These are phyloP conservation scores for Ischnus inquisitorius DNA, from an alignment of 2,888 invertebrate species.

Conservation along the genomic window DNA sequence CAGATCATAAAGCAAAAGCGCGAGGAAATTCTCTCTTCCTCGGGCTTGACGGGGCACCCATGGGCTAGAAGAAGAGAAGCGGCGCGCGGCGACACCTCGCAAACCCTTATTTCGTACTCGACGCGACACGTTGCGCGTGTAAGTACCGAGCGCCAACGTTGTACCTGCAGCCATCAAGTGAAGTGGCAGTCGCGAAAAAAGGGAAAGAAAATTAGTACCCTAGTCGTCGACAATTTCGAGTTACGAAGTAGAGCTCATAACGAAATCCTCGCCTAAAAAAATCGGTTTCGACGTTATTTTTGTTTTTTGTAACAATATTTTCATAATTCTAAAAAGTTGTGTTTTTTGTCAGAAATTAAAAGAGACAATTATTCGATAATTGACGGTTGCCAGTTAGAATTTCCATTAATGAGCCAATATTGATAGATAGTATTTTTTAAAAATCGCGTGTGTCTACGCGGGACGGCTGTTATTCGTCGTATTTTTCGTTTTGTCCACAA, in stretches of 20 bases:
- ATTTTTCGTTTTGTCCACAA: constrained; percentile 15
- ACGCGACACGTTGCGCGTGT: constrained; percentile 32
- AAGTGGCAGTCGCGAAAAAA: constrained; percentile 29
- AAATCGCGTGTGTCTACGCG: background rate
- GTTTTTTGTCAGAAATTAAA: background rate
- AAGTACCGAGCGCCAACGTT: constrained; percentile 45
- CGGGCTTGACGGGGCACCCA: background rate
- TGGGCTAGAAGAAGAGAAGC: constrained; percentile 15
- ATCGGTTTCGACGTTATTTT: background rate
- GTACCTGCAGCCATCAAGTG: constrained; percentile 55
- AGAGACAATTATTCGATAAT: constrained; percentile 8
- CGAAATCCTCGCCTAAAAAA: background rate
- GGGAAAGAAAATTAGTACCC: constrained; percentile 16
- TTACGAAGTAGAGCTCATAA: background rate
- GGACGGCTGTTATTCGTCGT: constrained; percentile 12
- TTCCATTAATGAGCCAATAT: background rate
- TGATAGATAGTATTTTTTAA: background rate
- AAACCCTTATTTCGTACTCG: constrained; percentile 45
- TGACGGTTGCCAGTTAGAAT: constrained; percentile 1
- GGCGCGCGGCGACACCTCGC: constrained; percentile 18
- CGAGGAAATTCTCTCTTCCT: background rate
- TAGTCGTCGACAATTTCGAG: background rate
- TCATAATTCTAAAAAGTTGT: background rate
- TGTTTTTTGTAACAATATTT: no score
- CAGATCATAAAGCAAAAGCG: constrained; percentile 44